These are phyloP conservation scores for Anisognathus igniventris DNA, from an alignment of 2,797 vertebrate genomes.

Conservation along the genomic window DNA sequence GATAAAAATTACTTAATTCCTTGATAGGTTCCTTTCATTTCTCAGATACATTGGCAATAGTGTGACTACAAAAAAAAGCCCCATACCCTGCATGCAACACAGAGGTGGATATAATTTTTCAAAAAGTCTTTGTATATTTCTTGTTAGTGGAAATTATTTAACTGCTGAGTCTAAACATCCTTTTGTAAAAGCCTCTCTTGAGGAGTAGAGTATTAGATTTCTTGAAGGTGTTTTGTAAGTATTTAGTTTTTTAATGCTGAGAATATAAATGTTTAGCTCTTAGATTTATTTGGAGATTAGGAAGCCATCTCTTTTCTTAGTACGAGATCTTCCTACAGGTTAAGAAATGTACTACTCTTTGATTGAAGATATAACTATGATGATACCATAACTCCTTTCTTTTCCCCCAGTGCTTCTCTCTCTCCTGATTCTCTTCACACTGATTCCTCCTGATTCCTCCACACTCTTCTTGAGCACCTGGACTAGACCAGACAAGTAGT, in stretches of 20 bases:
- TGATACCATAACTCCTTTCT: neutral
- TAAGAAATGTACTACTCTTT: neutral
- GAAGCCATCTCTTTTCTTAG: neutral
- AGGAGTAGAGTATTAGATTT: neutral
- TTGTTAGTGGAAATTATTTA: neutral
- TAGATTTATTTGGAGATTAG: neutral
- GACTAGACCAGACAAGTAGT: neutral
- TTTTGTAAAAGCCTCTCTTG: neutral
- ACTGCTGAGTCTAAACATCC: neutral
- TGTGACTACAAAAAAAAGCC: neutral
- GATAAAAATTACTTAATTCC: neutral
- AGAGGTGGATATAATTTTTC: neutral
- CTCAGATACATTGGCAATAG: neutral
- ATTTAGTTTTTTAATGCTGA: neutral
- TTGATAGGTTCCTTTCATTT: neutral
- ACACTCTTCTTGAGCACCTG: neutral
- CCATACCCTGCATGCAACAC: neutral
- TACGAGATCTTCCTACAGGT: neutral
- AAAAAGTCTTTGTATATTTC: neutral
- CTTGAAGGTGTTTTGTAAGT: neutral
- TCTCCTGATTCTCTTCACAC: neutral
- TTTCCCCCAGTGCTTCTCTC: neutral
- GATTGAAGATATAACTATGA: neutral
- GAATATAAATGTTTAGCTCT: neutral
- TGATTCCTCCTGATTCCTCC: too few relatives aligned